Conservation (phyloP, 2,888 invertebrate genomes). For the Oligia strigilis region DNA sequence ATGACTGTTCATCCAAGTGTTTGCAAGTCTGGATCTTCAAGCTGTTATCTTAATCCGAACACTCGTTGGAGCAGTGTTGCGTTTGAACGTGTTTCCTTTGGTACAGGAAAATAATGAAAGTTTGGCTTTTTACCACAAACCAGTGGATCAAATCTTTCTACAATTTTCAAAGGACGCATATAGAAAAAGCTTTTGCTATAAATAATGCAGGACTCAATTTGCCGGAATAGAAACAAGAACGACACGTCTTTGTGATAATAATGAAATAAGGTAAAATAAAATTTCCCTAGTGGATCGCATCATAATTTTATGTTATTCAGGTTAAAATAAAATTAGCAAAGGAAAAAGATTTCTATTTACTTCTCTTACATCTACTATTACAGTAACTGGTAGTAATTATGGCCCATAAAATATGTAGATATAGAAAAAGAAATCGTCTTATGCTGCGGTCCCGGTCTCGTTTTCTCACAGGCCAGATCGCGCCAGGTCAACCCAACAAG, state of each 20-base stretch:
- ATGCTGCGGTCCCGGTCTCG: too few species aligned
- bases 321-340: background rate
- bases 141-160: background rate
- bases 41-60: constrained; percentile 31
- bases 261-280: background rate
- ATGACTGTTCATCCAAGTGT: constrained; percentile 2
- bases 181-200: background rate
- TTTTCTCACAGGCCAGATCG: too few species aligned
- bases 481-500: too few species aligned
- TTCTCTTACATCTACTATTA: too few species aligned
- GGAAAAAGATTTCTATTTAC: too few species aligned
- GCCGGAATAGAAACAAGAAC: background rate
- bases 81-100: constrained; percentile 10
- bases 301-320: background rate
- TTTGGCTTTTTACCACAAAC: background rate
- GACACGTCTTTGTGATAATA: background rate
- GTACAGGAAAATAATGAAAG: background rate
- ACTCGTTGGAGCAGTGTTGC: constrained; percentile 20
- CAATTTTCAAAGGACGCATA: background rate
- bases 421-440: too few species aligned
- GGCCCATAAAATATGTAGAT: too few species aligned
- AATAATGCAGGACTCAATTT: background rate
- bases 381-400: too few species aligned
- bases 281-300: background rate
- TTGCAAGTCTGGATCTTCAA: constrained; percentile 1